Evolutionary conservation across 2,797 vertebrate species (phyloP).

Genomic region (Chelon labrosus): DNA sequence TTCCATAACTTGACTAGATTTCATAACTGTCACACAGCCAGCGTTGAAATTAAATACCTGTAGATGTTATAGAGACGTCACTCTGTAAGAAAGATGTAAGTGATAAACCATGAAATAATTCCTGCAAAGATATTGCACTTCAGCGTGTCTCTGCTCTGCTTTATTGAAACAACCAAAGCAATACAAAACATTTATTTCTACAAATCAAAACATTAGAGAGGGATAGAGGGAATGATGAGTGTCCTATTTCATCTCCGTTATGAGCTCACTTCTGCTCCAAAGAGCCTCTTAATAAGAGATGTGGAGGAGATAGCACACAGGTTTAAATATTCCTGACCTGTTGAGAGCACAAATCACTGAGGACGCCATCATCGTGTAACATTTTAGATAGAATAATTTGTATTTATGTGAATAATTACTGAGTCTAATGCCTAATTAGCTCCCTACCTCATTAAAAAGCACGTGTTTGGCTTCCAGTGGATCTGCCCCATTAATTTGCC

Average conservation of each 20-base stretch:
- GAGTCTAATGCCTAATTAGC: slow-evolving; percentile 42
- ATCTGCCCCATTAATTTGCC: slow-evolving; percentile 15
- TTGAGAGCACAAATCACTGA: slow-evolving; percentile 15
- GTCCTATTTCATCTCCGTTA: neutral
- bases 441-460: slow-evolving; percentile 19
- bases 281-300: neutral
- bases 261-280: neutral
- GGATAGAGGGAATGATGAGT: neutral
- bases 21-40: too few relatives aligned
- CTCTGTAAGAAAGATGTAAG: neutral
- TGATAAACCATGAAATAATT: slow-evolving; percentile 2
- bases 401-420: neutral
- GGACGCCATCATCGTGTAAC: neutral
- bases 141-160: neutral
- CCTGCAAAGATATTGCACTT: slow-evolving; percentile 12
- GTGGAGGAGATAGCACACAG: neutral
- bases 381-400: slow-evolving; percentile 17
- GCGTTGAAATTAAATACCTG: too few relatives aligned
- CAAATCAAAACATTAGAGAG: slow-evolving; percentile 3
- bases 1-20: too few relatives aligned
- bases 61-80: neutral
- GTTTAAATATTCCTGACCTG: slow-evolving; percentile 28
- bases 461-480: slow-evolving; percentile 22
- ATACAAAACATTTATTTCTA: neutral
- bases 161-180: slow-evolving; percentile 24